Evolutionary conservation across 1,140 invertebrate genomes (phyloP).

Genomic region (Solenopsis fugax): DNA sequence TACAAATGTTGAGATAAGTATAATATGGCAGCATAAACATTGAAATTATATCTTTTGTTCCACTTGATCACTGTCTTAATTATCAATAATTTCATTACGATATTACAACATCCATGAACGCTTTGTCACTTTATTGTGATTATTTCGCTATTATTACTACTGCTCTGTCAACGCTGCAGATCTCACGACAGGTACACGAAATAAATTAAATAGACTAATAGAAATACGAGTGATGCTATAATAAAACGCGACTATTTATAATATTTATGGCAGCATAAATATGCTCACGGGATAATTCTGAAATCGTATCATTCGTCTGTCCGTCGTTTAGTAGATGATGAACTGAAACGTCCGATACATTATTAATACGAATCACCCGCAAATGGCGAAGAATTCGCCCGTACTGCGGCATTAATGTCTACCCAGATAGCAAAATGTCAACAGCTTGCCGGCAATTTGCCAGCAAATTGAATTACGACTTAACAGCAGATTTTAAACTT

Average conservation of each 20-base stretch:
- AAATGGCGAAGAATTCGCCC: neutral
- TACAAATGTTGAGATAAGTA: neutral
- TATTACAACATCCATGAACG: neutral
- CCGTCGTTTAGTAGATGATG: neutral
- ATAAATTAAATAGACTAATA: slow-evolving; percentile 49
- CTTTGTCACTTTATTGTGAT: neutral
- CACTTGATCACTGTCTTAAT: neutral
- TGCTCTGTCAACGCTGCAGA: slow-evolving; percentile 14
- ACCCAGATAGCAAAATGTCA: neutral
- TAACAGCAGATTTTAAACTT: too few species aligned
- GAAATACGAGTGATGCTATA: slow-evolving; percentile 32
- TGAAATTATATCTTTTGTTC: slow-evolving; percentile 16
- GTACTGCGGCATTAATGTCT: neutral
- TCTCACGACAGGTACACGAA: slow-evolving; percentile 46
- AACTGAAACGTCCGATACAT: neutral
- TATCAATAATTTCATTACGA: neutral
- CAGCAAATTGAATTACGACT: too few species aligned
- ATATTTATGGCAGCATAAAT: slow-evolving; percentile 56
- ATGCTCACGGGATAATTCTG: slow-evolving; percentile 17
- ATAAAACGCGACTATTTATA: slow-evolving; percentile 31
- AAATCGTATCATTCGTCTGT: neutral
- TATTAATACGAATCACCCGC: neutral
- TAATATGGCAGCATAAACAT: slow-evolving; percentile 1
- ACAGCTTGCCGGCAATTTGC: too few species aligned
- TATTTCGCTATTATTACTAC: neutral